Conservation (phyloP, 2,113 vertebrate genomes). For the Odocoileus hemionus region DNA sequence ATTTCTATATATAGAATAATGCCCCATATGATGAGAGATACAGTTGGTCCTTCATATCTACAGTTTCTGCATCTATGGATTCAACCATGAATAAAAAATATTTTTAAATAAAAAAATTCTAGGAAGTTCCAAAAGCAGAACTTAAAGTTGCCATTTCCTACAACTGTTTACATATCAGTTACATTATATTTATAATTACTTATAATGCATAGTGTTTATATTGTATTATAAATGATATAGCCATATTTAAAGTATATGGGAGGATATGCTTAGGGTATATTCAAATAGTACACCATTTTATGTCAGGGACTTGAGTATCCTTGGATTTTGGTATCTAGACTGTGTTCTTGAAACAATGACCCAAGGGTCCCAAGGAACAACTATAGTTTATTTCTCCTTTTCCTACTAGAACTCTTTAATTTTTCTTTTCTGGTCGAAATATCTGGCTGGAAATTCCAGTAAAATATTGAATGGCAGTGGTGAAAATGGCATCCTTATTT, state of each 20-base stretch:
- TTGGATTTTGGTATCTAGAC: background rate
- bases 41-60: background rate
- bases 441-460: background rate
- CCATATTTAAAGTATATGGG: background rate
- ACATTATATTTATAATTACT: background rate
- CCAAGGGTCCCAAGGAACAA: background rate
- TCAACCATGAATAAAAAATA: background rate
- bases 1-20: background rate
- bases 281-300: background rate
- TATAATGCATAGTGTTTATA: background rate
- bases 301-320: background rate
- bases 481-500: background rate
- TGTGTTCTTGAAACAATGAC: background rate
- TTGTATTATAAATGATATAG: background rate
- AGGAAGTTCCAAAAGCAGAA: background rate
- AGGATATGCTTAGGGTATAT: background rate
- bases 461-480: background rate
- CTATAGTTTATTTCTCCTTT: background rate
- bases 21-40: background rate
- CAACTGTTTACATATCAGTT: background rate
- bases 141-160: background rate
- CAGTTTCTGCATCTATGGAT: background rate
- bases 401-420: background rate
- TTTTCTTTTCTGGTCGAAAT: background rate
- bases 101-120: background rate